phyloP scores from a whole-genome alignment of 1,140 invertebrate species.

The Bicyclus anynana region DNA sequence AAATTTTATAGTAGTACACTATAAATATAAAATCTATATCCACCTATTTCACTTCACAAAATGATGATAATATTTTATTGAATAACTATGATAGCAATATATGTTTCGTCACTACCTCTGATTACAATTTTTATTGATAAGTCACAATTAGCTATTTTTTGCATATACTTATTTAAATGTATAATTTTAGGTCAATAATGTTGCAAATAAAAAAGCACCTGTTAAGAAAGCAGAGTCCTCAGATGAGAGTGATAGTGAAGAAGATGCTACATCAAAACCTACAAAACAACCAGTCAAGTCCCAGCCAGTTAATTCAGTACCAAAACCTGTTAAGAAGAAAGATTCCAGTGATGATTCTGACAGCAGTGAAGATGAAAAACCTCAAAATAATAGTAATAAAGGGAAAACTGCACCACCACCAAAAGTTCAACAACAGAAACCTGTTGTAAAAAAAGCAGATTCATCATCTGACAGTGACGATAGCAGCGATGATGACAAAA shows the following conservation, averaged over 20 bases:
- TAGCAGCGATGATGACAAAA: conserved; percentile 39
- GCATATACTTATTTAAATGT: background rate
- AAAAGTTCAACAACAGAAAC: conserved; percentile 12
- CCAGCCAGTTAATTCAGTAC: conserved; percentile 28
- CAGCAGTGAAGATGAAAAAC: conserved; percentile 33
- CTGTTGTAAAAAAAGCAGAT: conserved; percentile 17
- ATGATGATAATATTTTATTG: conserved; percentile 52
- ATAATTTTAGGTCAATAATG: conserved; percentile 27
- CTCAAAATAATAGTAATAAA: conserved; percentile 18
- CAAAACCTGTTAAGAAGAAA: conserved; percentile 37
- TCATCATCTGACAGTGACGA: conserved; percentile 34
- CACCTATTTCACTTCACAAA: no score
- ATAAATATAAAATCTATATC: background rate
- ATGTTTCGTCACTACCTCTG: conserved; percentile 71
- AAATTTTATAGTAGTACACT: conserved; percentile 12
- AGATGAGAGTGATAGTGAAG: conserved; percentile 54
- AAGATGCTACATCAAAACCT: conserved; percentile 50
- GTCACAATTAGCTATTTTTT: background rate
- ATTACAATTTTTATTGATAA: conserved; percentile 17
- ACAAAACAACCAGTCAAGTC: conserved; percentile 49
- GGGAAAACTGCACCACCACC: conserved; percentile 7
- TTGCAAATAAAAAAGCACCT: conserved; percentile 30
- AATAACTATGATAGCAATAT: conserved; percentile 50
- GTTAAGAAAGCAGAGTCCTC: conserved; percentile 45
- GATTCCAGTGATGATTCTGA: conserved; percentile 44